Conservation (phyloP, 2,113 vertebrate species). For the Chaetura pelagica region DNA sequence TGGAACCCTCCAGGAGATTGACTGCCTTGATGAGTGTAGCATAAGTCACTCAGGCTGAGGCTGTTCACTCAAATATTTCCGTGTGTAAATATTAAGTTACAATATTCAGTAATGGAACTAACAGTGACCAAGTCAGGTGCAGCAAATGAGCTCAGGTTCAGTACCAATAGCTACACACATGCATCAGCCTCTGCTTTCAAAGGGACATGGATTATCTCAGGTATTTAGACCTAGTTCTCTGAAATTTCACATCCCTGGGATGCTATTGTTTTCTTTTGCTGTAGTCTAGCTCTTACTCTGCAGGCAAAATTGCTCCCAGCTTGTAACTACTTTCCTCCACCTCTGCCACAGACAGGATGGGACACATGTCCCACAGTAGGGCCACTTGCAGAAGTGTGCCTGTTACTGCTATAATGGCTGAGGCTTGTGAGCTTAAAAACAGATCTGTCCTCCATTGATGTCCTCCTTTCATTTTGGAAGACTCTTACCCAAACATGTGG, state of each 20-base stretch:
- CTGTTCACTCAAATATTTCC: conserved; percentile 55
- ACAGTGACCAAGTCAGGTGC: conserved; percentile 59
- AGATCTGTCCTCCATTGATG: neutral
- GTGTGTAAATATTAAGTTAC: conserved; percentile 62
- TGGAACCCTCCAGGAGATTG: conserved; percentile 53
- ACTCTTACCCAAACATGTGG: neutral
- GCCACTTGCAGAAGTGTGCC: neutral
- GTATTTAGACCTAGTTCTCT: neutral
- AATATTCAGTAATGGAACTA: conserved; percentile 58
- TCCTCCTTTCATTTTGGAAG: neutral
- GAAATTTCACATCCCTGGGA: neutral
- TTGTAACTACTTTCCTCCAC: neutral
- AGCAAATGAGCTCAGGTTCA: neutral
- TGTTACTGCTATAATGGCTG: neutral
- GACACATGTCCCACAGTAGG: neutral
- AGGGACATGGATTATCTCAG: neutral
- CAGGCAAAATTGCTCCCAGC: neutral
- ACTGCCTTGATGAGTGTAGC: conserved; percentile 58
- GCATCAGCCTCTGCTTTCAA: neutral
- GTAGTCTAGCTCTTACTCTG: neutral
- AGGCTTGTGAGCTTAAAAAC: conserved; percentile 2
- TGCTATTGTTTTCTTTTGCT: neutral
- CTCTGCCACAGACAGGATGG: neutral
- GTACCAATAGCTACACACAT: neutral
- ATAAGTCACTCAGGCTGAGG: conserved; percentile 51